Evolutionary conservation across 2,888 invertebrate genomes (phyloP).

Genomic region (Hydropsyche betteni): DNA sequence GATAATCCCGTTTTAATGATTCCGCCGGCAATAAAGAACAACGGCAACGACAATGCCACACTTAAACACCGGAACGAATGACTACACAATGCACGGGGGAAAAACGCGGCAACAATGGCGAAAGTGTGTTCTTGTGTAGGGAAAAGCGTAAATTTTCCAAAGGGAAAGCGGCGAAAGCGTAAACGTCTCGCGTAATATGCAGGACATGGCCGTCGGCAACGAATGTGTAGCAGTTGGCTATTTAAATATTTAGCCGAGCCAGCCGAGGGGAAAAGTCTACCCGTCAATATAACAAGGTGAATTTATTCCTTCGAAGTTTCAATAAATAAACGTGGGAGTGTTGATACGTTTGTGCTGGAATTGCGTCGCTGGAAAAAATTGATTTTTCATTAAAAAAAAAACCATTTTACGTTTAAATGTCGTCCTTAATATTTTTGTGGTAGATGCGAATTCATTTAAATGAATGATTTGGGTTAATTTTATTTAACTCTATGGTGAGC

Average conservation of each 20-base stretch:
- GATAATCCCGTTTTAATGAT: neutral
- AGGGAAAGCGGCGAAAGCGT: neutral
- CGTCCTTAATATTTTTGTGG: too few species aligned
- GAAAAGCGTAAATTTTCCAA: neutral
- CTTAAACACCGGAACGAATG: neutral
- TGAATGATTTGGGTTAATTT: too few species aligned
- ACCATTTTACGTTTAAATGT: too few species aligned
- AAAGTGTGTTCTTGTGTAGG: neutral
- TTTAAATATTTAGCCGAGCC: slow-evolving; percentile 49
- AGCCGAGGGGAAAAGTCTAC: slow-evolving; percentile 41
- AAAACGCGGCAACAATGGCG: neutral
- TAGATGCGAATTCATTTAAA: too few species aligned
- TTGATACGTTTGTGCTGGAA: too few species aligned
- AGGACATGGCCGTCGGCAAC: slow-evolving; percentile 44
- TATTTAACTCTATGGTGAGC: too few species aligned
- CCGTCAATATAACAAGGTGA: too few species aligned
- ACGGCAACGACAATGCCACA: neutral
- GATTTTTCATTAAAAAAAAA: too few species aligned
- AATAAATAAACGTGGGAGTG: too few species aligned
- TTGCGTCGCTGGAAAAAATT: too few species aligned
- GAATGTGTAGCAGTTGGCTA: slow-evolving; percentile 42
- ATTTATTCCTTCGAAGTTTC: too few species aligned
- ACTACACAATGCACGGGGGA: neutral
- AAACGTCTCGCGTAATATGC: slow-evolving; percentile 22
- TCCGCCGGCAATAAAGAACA: neutral